phyloP scores from a whole-genome alignment of 2,888 invertebrate genomes.

The Allolobophora icterica region DNA sequence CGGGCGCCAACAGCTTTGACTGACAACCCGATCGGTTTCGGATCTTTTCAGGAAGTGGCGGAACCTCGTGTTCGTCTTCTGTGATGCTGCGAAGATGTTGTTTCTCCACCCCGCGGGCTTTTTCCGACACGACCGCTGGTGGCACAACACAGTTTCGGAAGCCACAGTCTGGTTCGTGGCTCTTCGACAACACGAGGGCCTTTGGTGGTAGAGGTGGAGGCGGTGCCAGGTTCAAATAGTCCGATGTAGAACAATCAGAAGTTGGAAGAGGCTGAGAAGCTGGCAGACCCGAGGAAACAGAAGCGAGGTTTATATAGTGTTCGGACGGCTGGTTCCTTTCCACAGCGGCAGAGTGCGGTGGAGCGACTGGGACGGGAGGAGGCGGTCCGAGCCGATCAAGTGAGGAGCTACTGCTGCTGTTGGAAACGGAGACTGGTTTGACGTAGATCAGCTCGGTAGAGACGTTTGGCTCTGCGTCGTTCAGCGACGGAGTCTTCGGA shows the following conservation, averaged over 20 bases:
- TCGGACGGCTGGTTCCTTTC: neutral
- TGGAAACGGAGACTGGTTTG: neutral
- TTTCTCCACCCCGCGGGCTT: neutral
- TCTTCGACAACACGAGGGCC: neutral
- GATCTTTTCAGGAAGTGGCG: neutral
- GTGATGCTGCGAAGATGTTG: conserved; percentile 6
- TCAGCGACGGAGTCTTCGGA: neutral
- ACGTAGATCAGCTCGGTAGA: neutral
- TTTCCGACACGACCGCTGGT: neutral
- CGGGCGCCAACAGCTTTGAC: neutral
- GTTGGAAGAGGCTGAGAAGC: neutral
- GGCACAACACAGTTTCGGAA: neutral
- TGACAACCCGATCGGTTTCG: neutral
- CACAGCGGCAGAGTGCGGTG: neutral
- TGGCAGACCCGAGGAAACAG: conserved; percentile 20
- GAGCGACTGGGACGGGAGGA: neutral
- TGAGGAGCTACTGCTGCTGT: neutral
- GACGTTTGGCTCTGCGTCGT: neutral
- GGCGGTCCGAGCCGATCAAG: conserved; percentile 18
- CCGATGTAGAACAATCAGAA: conserved; percentile 18
- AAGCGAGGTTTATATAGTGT: conserved; percentile 33
- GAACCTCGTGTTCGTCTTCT: conserved; percentile 1
- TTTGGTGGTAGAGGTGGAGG: conserved; percentile 36
- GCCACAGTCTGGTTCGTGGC: neutral
- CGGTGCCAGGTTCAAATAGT: neutral